These are phyloP conservation scores for Copidosoma floridanum DNA, from an alignment of 1,140 invertebrate species.

Conservation along the genomic window DNA sequence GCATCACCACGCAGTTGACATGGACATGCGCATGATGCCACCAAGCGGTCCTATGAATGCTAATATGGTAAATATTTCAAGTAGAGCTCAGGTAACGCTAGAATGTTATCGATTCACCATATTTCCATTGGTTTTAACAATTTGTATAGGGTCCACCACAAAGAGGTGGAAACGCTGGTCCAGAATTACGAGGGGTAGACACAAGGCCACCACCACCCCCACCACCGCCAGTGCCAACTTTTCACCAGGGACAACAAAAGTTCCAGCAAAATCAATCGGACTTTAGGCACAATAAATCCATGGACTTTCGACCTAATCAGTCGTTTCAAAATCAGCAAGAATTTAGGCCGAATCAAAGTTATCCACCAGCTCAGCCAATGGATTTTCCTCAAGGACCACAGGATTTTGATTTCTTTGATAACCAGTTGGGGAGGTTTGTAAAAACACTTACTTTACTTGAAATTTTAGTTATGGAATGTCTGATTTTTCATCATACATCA, in stretches of 20 bases:
- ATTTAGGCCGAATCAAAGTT: slow-evolving; percentile 36
- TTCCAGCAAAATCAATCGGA: slow-evolving; percentile 40
- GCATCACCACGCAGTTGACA: slow-evolving; percentile 36
- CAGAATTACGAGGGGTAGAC: slow-evolving; percentile 20
- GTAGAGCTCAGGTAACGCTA: not conserved
- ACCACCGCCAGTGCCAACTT: slow-evolving; percentile 38
- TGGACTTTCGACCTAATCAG: slow-evolving; percentile 40
- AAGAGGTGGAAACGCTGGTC: slow-evolving; percentile 5
- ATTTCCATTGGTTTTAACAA: no score
- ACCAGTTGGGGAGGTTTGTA: slow-evolving; percentile 34
- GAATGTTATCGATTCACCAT: not conserved
- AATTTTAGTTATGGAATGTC: no score
- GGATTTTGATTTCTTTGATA: slow-evolving; percentile 38
- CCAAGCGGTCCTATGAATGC: slow-evolving; percentile 27
- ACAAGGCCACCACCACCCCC: slow-evolving; percentile 38
- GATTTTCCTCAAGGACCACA: slow-evolving; percentile 37
- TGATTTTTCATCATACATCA: no score
- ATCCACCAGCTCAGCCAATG: slow-evolving; percentile 29
- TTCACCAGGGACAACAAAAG: slow-evolving; percentile 37
- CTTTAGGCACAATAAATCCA: slow-evolving; percentile 37
- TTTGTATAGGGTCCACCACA: slow-evolving; percentile 15
- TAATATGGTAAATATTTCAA: slow-evolving; percentile 2
- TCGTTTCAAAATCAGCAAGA: slow-evolving; percentile 38
- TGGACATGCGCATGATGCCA: slow-evolving; percentile 54
- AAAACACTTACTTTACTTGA: no score